Conservation (phyloP, 2,888 invertebrate genomes). For the Pediacus dermestoides region DNA sequence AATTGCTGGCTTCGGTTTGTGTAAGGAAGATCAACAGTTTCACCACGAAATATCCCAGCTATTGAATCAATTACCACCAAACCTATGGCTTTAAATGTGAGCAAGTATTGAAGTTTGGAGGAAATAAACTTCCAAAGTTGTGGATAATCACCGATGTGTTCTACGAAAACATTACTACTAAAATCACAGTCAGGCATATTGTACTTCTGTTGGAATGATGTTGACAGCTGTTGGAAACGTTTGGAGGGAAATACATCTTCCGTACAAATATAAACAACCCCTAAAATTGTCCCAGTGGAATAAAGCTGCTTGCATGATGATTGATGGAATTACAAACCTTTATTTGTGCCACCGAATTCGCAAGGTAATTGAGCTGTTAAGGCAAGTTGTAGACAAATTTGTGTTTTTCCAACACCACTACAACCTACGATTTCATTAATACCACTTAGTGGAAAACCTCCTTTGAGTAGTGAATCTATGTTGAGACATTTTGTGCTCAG, state of each 20-base stretch:
- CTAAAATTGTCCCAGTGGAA: too few species aligned
- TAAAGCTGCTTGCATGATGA: constrained; percentile 1
- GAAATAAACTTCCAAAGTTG: constrained; percentile 55
- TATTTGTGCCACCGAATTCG: constrained; percentile 54
- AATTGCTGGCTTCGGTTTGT: constrained; percentile 56
- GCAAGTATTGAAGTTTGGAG: constrained; percentile 54
- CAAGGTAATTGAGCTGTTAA: constrained; percentile 60
- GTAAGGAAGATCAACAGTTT: constrained; percentile 48
- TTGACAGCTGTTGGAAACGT: constrained; percentile 58
- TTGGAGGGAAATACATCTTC: constrained; percentile 74
- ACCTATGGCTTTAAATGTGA: constrained; percentile 47
- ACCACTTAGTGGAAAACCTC: constrained; percentile 66
- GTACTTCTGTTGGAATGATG: constrained; percentile 40
- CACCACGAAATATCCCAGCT: constrained; percentile 64
- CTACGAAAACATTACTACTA: constrained; percentile 62
- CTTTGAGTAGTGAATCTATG: constrained; percentile 60
- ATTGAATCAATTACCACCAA: constrained; percentile 71
- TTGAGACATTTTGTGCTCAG: constrained; percentile 56
- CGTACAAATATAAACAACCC: constrained; percentile 70
- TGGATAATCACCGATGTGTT: constrained; percentile 60
- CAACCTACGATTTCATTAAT: constrained; percentile 78
- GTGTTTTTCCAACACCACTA: constrained; percentile 80
- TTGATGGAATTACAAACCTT: constrained; percentile 41
- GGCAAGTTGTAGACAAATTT: constrained; percentile 69
- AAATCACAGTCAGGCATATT: constrained; percentile 40